Evolutionary conservation across 2,797 vertebrate genomes (phyloP).

Genomic region (Leuciscus waleckii): DNA sequence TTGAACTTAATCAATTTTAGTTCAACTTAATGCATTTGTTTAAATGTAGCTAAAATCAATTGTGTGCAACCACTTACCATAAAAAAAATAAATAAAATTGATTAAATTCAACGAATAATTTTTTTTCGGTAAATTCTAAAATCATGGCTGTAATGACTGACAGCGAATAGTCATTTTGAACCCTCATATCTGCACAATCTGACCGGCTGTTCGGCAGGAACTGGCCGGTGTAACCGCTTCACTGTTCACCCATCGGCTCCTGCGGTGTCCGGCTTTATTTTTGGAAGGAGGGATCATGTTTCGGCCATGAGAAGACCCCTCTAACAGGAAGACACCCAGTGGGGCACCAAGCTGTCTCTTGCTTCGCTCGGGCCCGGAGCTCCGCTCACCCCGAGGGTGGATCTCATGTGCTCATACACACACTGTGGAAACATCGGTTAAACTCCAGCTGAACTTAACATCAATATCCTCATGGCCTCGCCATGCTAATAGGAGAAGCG

Average conservation of each 20-base stretch:
- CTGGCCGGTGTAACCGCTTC: conserved; percentile 65
- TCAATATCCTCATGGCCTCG: conserved; percentile 47
- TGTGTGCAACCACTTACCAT: too few relatives aligned
- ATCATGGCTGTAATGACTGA: neutral
- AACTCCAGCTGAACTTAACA: conserved; percentile 56
- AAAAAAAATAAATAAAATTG: too few relatives aligned
- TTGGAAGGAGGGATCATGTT: conserved; percentile 71
- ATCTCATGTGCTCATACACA: conserved; percentile 37
- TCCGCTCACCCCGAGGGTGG: conserved; percentile 40
- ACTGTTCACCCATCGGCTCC: conserved; percentile 64
- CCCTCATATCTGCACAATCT: conserved; percentile 4
- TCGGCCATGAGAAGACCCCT: conserved; percentile 73
- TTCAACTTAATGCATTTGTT: too few relatives aligned
- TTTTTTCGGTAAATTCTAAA: neutral
- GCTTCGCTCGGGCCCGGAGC: neutral
- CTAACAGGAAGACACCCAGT: conserved; percentile 77
- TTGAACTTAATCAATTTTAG: too few relatives aligned
- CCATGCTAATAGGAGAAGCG: conserved; percentile 39
- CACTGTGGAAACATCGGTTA: conserved; percentile 41
- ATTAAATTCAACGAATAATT: too few relatives aligned
- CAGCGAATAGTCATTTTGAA: conserved; percentile 38
- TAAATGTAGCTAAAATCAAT: too few relatives aligned
- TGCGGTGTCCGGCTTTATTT: conserved; percentile 75
- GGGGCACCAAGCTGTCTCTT: conserved; percentile 65
- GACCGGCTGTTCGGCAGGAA: conserved; percentile 72